A percentile compares a stretch with the other conserved stretches of the same genome.
phyloP scores from a whole-genome alignment of 2,888 invertebrate species.

The Choristoneura rosaceana region DNA sequence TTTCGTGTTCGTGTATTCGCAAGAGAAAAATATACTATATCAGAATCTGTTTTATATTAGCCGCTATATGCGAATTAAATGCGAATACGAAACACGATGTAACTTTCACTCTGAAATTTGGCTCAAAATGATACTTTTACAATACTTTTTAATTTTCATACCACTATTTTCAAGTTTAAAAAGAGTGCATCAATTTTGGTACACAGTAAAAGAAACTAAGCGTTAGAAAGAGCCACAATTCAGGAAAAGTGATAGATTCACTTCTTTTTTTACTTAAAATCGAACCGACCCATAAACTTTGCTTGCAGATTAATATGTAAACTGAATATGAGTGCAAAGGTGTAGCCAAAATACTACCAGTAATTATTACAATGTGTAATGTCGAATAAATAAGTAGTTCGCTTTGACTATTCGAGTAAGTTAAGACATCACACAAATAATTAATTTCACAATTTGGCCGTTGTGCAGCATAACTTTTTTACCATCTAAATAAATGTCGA shows the following conservation, averaged over 20 bases:
- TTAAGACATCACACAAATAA: neutral
- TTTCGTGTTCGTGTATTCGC: too few species aligned
- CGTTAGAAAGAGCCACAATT: neutral
- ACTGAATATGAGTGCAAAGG: neutral
- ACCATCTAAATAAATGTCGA: neutral
- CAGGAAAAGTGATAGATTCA: neutral
- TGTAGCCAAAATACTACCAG: conserved; percentile 3
- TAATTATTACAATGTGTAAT: conserved; percentile 16
- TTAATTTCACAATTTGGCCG: neutral
- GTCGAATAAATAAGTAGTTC: conserved; percentile 19
- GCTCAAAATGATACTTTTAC: neutral
- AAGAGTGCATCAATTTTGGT: too few species aligned
- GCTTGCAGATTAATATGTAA: neutral
- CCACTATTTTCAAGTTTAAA: too few species aligned
- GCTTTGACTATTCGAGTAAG: conserved; percentile 7
- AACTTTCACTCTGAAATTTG: neutral
- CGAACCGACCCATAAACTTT: conserved; percentile 9
- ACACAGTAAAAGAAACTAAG: too few species aligned
- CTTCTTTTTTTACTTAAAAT: neutral
- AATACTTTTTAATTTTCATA: too few species aligned
- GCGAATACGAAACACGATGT: neutral
- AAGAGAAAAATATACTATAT: too few species aligned
- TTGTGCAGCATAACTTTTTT: conserved; percentile 3
- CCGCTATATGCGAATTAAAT: neutral
- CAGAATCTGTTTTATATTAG: neutral